Evolutionary conservation across 2,113 vertebrate genomes (phyloP).

Genomic region (Tragelaphus buxtoni): DNA sequence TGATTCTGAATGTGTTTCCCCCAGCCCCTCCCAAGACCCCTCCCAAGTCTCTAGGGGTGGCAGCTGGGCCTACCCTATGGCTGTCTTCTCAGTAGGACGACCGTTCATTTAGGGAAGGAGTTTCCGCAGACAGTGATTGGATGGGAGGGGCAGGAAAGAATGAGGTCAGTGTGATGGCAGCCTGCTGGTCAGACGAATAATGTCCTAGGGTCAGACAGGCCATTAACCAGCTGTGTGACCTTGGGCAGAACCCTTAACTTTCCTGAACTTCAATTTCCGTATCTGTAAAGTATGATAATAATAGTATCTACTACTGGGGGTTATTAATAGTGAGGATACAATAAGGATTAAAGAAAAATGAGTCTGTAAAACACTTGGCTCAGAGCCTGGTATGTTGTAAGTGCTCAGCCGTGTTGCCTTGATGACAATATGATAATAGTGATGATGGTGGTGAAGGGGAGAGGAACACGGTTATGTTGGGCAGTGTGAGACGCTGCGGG

Average conservation of each 20-base stretch:
- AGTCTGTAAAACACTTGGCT: background rate
- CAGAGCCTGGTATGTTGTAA: background rate
- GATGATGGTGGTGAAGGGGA: background rate
- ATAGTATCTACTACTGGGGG: background rate
- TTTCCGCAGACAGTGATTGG: background rate
- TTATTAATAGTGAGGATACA: background rate
- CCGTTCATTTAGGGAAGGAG: background rate
- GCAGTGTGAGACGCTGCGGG: accelerated
- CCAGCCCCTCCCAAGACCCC: background rate
- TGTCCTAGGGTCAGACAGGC: background rate
- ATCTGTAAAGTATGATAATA: background rate
- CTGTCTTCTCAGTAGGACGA: background rate
- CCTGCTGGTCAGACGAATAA: background rate
- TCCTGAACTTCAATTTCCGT: background rate
- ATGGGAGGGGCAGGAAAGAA: background rate
- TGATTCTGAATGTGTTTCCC: background rate
- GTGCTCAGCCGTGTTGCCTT: background rate
- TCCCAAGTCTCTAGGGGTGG: background rate
- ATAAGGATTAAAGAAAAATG: background rate
- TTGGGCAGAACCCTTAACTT: background rate
- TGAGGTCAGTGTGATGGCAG: slow-evolving; percentile 20
- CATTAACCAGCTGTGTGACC: background rate
- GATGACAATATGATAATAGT: background rate
- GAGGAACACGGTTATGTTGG: accelerated
- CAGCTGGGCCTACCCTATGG: background rate